Evolutionary conservation across 1,140 invertebrate genomes (phyloP).

Genomic region (Megalonaias nervosa): DNA sequence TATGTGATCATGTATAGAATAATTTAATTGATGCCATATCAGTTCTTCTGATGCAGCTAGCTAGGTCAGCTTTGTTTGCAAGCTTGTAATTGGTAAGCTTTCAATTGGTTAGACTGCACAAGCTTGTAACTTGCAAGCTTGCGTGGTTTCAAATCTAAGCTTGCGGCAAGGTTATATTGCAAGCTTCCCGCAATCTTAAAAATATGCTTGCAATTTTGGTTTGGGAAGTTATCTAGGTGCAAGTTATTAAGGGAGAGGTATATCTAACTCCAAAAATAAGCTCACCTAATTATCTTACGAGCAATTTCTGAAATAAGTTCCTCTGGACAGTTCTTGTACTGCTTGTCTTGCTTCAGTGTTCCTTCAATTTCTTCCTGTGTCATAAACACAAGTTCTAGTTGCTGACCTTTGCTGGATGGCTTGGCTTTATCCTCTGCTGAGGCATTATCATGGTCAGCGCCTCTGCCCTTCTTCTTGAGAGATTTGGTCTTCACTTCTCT

Average conservation of each 20-base stretch:
- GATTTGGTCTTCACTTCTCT: slow-evolving; percentile 96
- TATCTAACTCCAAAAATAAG: neutral
- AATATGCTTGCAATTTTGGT: neutral
- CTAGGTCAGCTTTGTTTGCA: too few species aligned
- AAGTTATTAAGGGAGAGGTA: neutral
- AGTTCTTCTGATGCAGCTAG: too few species aligned
- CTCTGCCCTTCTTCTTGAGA: slow-evolving; percentile 80
- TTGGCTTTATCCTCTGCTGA: slow-evolving; percentile 49
- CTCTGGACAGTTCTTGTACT: slow-evolving; percentile 72
- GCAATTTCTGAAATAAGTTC: slow-evolving; percentile 72
- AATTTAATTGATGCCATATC: too few species aligned
- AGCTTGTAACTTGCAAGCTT: too few species aligned
- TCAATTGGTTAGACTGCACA: too few species aligned
- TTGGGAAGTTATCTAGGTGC: neutral
- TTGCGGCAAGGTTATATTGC: too few species aligned
- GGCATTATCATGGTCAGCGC: slow-evolving; percentile 74
- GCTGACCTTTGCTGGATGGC: slow-evolving; percentile 62
- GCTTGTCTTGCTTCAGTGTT: slow-evolving; percentile 76
- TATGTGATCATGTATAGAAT: too few species aligned
- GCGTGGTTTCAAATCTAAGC: too few species aligned
- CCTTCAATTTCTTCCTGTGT: slow-evolving; percentile 80
- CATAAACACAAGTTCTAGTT: slow-evolving; percentile 77
- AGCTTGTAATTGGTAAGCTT: too few species aligned
- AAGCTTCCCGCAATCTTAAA: neutral
- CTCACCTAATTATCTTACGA: slow-evolving; percentile 66